Conservation (phyloP, 2,113 vertebrate species). For the Pristiophorus japonicus region DNA sequence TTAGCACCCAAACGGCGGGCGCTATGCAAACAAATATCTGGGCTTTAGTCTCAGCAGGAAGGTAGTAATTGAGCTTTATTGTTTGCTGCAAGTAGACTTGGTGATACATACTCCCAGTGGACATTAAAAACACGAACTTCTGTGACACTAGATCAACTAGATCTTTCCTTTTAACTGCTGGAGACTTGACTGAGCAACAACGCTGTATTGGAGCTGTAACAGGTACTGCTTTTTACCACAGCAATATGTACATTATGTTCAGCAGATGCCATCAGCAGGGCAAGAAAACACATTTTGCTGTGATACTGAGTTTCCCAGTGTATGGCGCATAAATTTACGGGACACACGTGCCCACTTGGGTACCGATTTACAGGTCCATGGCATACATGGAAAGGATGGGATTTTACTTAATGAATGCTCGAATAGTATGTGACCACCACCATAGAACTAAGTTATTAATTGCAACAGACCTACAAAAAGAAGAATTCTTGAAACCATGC, state of each 20-base stretch:
- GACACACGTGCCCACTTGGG: neutral
- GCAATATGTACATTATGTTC: neutral
- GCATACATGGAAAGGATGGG: neutral
- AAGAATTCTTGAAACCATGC: conserved; percentile 1
- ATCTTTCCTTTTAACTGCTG: neutral
- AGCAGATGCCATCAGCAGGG: neutral
- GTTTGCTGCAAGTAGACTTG: neutral
- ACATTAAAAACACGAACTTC: neutral
- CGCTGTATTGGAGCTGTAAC: neutral
- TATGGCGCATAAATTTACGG: neutral
- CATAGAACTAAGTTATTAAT: conserved; percentile 32
- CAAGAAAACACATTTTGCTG: neutral
- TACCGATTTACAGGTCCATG: neutral
- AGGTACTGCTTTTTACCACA: neutral
- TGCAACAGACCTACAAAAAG: neutral
- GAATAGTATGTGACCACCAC: neutral
- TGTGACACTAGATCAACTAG: neutral
- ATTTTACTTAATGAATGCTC: conserved; percentile 9
- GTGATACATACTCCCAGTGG: neutral
- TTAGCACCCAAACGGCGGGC: too few species aligned
- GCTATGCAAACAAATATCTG: too few species aligned
- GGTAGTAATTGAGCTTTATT: neutral
- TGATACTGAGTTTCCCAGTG: neutral
- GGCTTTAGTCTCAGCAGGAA: too few species aligned
- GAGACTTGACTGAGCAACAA: neutral